Base-by-base conservation (phyloP, 2,797 vertebrate species). In the Psittacula echo region DNA sequence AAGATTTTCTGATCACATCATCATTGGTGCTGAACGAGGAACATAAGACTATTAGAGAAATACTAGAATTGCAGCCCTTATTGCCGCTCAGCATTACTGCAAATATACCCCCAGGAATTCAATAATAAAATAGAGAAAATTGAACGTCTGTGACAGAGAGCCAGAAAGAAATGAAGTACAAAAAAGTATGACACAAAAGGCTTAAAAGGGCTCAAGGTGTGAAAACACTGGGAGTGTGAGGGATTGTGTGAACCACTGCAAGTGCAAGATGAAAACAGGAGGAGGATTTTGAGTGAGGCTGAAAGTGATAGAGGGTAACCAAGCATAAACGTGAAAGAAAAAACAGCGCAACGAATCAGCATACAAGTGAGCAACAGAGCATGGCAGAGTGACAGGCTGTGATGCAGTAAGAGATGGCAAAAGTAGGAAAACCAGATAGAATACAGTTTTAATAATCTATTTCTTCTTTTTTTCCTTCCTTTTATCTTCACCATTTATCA, bases 71-170 rank as follows among this genome's bases (percentile, higher is more conserved):
- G 64, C 70, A 95, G 42, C 48, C 37, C 22, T 71, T 93, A 78
- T 65, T 91, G 64, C 73, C 0, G 0, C 72, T 42, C 82, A 76
- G 70, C 51, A 88, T 65, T 67, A 85, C 32, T 79, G 51, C 29
- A 94, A 87, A 85, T 47, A 85, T 64, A 67, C 84, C 45, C 71
- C 42, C 48, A 87, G 77, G 86, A 94, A 87, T 94, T 77, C 71
- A 68, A 51, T 81, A 82, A 92, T 71, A 92, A 91, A 95, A 79
- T 15, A 76, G 15, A 91, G 81, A 91, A 95, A 89, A 86, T 5
- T 94, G 79, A 95, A 89, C 82, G 64, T 24, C 44, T 37, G n/a
- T 75, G 88, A 89, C 37, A 75, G 54, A 71, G 34, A 84, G 42
- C 30, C 53, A 90, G 19, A 64, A 54, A 74, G 64, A 95, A 93